Evolutionary conservation across 2,113 vertebrate species (phyloP).

Genomic region (Syngnathus floridae): DNA sequence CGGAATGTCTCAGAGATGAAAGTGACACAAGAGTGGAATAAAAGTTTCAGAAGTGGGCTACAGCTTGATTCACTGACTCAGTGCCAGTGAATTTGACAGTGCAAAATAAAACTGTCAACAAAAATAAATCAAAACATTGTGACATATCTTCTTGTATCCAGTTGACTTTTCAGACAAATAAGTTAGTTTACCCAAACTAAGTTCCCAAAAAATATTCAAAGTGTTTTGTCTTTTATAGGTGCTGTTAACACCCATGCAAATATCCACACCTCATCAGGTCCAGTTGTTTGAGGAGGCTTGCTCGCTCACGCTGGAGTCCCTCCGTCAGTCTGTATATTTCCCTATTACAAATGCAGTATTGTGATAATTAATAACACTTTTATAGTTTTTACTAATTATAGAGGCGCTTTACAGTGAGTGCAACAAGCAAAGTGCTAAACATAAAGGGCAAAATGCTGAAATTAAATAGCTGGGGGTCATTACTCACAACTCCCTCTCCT

Average conservation of each 20-base stretch:
- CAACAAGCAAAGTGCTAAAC: neutral
- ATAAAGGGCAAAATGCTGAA: neutral
- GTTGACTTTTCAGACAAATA: no score
- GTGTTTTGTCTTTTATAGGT: neutral
- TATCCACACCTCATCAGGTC: conserved; percentile 83
- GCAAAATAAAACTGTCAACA: neutral
- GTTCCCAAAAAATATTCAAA: neutral
- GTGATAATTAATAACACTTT: neutral
- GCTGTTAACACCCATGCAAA: neutral
- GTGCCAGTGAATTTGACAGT: neutral
- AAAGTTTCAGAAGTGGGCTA: neutral
- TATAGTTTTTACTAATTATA: no score
- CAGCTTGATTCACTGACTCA: neutral
- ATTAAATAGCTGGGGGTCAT: neutral
- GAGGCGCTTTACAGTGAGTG: neutral
- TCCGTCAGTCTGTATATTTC: conserved; percentile 85
- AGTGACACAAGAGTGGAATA: neutral
- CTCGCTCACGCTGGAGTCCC: conserved; percentile 81
- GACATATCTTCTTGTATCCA: neutral
- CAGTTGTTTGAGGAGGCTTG: conserved; percentile 83
- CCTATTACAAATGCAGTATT: conserved; percentile 55
- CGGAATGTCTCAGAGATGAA: neutral
- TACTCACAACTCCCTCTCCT: conserved; percentile 86
- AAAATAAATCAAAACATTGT: neutral
- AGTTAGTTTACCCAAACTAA: neutral